Evolutionary conservation across 2,888 invertebrate species (phyloP).

Genomic region (Synanthedon vespiformis): DNA sequence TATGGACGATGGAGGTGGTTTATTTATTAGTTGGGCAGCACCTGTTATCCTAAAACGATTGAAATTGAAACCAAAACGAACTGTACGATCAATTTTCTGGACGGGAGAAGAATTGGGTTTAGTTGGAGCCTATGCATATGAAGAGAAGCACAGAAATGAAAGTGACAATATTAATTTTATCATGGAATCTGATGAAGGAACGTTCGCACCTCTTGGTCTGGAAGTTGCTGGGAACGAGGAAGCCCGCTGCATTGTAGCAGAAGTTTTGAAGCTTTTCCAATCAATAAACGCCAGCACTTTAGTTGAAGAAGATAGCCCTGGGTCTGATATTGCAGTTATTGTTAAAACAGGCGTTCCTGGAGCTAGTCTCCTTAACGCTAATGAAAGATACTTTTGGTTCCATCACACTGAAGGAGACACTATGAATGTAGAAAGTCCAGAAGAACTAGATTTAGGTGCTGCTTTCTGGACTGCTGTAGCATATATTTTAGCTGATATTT

Average conservation of each 20-base stretch:
- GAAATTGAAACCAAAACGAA: slow-evolving; percentile 75
- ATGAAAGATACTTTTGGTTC: slow-evolving; percentile 78
- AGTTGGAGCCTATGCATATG: slow-evolving; percentile 76
- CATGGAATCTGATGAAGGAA: slow-evolving; percentile 87
- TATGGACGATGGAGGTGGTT: slow-evolving; percentile 88
- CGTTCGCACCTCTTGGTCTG: slow-evolving; percentile 80
- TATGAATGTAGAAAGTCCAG: slow-evolving; percentile 79
- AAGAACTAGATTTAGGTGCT: slow-evolving; percentile 77
- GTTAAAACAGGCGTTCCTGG: slow-evolving; percentile 76
- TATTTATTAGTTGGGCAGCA: slow-evolving; percentile 83
- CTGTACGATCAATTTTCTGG: slow-evolving; percentile 82
- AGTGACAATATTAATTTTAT: slow-evolving; percentile 76
- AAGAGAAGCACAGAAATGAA: slow-evolving; percentile 66
- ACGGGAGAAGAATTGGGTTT: slow-evolving; percentile 83
- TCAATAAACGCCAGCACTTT: slow-evolving; percentile 77
- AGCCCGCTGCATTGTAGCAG: slow-evolving; percentile 76
- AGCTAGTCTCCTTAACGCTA: slow-evolving; percentile 76
- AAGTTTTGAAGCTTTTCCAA: slow-evolving; percentile 75
- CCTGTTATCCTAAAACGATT: slow-evolving; percentile 75
- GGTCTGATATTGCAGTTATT: slow-evolving; percentile 79
- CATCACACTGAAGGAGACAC: slow-evolving; percentile 86
- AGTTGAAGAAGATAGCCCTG: slow-evolving; percentile 64
- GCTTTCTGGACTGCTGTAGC: slow-evolving; percentile 84
- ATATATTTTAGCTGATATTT: slow-evolving; percentile 83
- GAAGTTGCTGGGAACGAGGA: slow-evolving; percentile 72